Conservation (phyloP, 2,888 invertebrate species). For the Melanchra persicariae region DNA sequence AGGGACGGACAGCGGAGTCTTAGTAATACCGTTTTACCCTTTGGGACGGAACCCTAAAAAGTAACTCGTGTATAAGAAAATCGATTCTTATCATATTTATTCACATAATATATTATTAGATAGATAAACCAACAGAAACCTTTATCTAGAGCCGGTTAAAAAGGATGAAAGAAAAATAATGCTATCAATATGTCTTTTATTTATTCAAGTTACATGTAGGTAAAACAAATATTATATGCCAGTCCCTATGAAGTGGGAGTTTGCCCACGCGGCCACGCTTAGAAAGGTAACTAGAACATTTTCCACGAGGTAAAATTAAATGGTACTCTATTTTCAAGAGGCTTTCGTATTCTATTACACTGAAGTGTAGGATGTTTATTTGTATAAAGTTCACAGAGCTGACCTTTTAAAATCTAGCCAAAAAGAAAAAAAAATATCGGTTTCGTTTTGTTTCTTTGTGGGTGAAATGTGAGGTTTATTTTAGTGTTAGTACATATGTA, state of each 20-base stretch:
- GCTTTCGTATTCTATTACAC: constrained; percentile 26
- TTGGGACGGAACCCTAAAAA: neutral
- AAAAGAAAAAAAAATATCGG: neutral
- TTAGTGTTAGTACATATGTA: neutral
- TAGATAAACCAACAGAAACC: constrained; percentile 4
- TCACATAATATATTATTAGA: constrained; percentile 10
- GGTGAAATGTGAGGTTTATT: neutral
- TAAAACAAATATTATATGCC: constrained; percentile 30
- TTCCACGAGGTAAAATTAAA: constrained; percentile 35
- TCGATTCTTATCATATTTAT: neutral
- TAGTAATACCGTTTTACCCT: neutral
- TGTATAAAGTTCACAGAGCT: constrained; percentile 14
- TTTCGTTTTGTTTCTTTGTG: neutral
- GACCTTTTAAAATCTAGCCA: constrained; percentile 9
- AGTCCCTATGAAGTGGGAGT: constrained; percentile 16
- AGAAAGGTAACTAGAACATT: constrained; percentile 13
- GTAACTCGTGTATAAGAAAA: neutral
- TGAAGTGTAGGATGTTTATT: constrained; percentile 11
- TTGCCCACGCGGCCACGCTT: constrained; percentile 10
- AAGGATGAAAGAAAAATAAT: constrained; percentile 22
- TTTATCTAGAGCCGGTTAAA: constrained; percentile 16
- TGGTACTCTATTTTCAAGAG: constrained; percentile 31
- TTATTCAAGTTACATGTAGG: constrained; percentile 26
- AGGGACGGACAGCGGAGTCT: too few relatives aligned
- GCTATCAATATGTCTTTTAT: constrained; percentile 26